Evolutionary conservation across 2,797 vertebrate genomes (phyloP).

Genomic region (Hoplostethus atlanticus): DNA sequence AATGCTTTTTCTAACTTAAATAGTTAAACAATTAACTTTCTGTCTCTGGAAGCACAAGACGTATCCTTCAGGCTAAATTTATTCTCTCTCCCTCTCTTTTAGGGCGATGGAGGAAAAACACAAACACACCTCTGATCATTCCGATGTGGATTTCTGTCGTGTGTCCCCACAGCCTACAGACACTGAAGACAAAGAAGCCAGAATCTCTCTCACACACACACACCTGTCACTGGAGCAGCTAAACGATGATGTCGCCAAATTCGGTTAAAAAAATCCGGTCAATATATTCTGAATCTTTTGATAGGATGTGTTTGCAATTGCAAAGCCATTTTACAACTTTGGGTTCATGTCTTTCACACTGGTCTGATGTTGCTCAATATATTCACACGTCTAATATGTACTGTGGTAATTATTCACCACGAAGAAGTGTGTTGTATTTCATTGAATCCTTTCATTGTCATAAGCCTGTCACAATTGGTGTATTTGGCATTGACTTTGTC

Average conservation of each 20-base stretch:
- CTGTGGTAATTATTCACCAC: background rate
- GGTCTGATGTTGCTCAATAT: slow-evolving; percentile 4
- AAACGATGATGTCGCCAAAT: background rate
- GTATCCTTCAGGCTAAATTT: slow-evolving; percentile 12
- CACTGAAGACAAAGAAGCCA: slow-evolving; percentile 34
- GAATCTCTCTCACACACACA: background rate
- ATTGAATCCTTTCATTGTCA: background rate
- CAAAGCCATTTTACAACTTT: background rate
- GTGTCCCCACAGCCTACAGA: slow-evolving; percentile 9
- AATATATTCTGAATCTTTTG: background rate
- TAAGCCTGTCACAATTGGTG: slow-evolving; percentile 4
- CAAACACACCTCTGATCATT: slow-evolving; percentile 27
- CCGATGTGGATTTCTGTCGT: slow-evolving; percentile 28
- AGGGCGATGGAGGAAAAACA: slow-evolving; percentile 33
- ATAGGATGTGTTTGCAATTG: background rate
- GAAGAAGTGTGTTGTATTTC: background rate
- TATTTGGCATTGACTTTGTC: background rate
- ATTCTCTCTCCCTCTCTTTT: slow-evolving; percentile 35
- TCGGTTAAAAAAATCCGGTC: background rate
- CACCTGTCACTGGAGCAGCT: slow-evolving; percentile 3
- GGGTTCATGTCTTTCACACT: background rate
- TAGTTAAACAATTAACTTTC: slow-evolving; percentile 19
- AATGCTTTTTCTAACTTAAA: background rate
- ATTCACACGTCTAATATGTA: background rate
- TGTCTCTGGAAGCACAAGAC: slow-evolving; percentile 48